Percentiles rank a stretch among this genome's conserved stretches.
These are phyloP conservation scores for Sebastes nivosus DNA, from an alignment of 2,797 vertebrate genomes.

Conservation along the genomic window DNA sequence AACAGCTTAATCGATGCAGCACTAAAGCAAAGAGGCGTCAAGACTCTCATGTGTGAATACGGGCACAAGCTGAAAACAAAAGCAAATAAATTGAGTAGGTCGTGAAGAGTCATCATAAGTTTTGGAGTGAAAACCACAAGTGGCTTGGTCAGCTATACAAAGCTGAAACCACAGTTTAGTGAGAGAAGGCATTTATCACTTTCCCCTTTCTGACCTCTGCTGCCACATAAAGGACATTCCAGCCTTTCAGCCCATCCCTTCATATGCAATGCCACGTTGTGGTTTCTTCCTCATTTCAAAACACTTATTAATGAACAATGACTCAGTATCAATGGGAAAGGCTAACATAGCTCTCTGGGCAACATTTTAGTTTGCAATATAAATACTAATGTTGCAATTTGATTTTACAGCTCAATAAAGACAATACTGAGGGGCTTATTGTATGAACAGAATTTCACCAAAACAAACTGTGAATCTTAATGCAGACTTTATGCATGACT, in stretches of 20 bases:
- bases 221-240: conserved; percentile 16
- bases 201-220: conserved; percentile 32
- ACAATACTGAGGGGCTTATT: background rate
- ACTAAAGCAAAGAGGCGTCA: background rate
- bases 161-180: conserved; percentile 26
- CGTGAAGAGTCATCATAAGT: background rate
- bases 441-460: background rate
- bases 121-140: conserved; percentile 27
- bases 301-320: background rate
- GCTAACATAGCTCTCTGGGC: background rate
- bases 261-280: background rate
- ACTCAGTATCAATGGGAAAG: background rate
- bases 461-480: conserved; percentile 3
- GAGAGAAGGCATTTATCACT: conserved; percentile 38
- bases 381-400: background rate
- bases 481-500: background rate
- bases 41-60: background rate
- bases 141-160: conserved; percentile 8
- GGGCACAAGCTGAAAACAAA: background rate
- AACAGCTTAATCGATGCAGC: background rate
- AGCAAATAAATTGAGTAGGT: background rate
- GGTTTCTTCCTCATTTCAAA: conserved; percentile 17
- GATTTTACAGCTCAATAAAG: background rate
- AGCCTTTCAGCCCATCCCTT: background rate
- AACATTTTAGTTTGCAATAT: background rate